phyloP scores from a whole-genome alignment of 2,113 vertebrate genomes.

The Sphaerodactylus townsendi region DNA sequence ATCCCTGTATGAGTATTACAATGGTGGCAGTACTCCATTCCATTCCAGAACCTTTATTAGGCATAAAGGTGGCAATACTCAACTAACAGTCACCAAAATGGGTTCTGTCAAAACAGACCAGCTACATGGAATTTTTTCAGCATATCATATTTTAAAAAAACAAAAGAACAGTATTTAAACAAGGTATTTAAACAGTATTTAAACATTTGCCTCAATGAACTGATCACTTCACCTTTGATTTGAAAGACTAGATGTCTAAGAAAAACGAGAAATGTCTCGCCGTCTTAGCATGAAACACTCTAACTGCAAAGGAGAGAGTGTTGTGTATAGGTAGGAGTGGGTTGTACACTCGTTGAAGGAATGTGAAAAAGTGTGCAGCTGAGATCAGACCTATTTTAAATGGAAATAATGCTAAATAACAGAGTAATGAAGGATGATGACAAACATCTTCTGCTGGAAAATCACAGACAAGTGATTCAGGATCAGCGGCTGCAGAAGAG shows the following conservation, averaged over 20 bases:
- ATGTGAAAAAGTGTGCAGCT: neutral
- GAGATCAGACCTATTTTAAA: constrained; percentile 2
- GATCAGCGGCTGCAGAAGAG: neutral
- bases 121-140: neutral
- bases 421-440: neutral
- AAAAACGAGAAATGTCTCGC: constrained; percentile 9
- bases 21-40: too few species aligned
- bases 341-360: neutral
- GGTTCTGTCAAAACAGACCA: neutral
- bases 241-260: neutral
- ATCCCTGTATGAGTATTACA: neutral
- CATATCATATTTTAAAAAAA: neutral
- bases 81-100: neutral
- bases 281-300: neutral
- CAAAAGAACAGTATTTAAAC: neutral
- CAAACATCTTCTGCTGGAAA: neutral
- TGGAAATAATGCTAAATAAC: constrained; percentile 6
- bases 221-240: neutral
- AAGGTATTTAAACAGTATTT: too few species aligned
- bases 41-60: too few species aligned
- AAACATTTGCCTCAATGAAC: neutral
- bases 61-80: too few species aligned
- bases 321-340: neutral
- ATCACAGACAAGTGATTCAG: neutral
- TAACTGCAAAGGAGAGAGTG: constrained; percentile 14